A percentile compares a stretch with the other conserved stretches of the same genome.
phyloP scores from a whole-genome alignment of 2,797 vertebrate species.

The Cyprinodon diabolis region DNA sequence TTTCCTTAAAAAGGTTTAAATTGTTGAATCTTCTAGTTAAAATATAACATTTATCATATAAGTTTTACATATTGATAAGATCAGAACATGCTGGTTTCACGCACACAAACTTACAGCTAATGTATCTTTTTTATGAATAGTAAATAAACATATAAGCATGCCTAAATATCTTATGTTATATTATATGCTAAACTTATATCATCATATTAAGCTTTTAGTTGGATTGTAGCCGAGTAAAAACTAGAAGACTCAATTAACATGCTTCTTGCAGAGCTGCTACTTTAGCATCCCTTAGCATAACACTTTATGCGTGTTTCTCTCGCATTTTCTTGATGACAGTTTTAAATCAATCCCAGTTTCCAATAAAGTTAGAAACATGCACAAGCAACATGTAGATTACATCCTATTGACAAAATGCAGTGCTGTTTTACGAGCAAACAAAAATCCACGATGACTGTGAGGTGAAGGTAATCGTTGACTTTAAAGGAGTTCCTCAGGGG shows the following conservation, averaged over 20 bases:
- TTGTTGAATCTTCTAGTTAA: neutral
- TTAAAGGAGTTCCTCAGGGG: slow-evolving; percentile 26
- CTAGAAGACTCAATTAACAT: slow-evolving; percentile 12
- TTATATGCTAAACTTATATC: neutral
- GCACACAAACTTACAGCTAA: neutral
- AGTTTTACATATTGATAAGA: neutral
- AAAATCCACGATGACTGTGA: neutral
- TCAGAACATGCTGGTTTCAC: neutral
- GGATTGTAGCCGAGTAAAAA: neutral
- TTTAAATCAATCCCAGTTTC: neutral
- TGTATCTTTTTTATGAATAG: neutral
- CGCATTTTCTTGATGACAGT: neutral
- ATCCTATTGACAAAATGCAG: neutral
- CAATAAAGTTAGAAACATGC: neutral
- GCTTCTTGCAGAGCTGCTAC: slow-evolving; percentile 15
- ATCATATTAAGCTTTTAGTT: neutral
- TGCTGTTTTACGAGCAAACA: neutral
- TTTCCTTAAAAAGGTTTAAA: neutral
- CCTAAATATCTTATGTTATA: neutral
- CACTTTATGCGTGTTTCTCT: neutral
- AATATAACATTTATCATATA: neutral
- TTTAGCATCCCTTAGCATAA: slow-evolving; percentile 4
- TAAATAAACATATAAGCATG: neutral
- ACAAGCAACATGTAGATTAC: neutral
- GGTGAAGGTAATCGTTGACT: neutral